These are phyloP conservation scores for Nanger granti DNA, from an alignment of 2,113 vertebrate species.

Conservation along the genomic window DNA sequence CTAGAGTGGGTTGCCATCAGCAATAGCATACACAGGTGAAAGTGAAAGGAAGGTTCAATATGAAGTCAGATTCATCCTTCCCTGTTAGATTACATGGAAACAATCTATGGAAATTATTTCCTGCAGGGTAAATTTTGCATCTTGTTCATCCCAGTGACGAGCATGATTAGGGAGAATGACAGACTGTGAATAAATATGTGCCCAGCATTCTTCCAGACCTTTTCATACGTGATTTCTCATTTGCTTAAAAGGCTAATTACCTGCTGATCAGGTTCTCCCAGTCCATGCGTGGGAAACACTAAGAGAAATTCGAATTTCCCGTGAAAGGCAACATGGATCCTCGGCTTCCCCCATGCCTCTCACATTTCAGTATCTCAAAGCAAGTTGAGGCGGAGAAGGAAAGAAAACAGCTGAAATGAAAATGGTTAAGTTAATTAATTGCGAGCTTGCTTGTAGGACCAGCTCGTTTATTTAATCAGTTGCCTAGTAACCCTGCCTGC, in stretches of 20 bases:
- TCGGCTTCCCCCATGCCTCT: conserved; percentile 24
- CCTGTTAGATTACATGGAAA: background rate
- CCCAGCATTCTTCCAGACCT: background rate
- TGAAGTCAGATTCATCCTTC: background rate
- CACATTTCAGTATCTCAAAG: conserved; percentile 65
- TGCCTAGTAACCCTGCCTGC: conserved; percentile 84
- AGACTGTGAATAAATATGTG: background rate
- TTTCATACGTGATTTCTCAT: background rate
- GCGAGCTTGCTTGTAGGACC: conserved; percentile 81
- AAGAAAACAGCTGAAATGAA: conserved; percentile 78
- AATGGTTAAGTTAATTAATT: conserved; percentile 86
- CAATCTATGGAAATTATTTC: background rate
- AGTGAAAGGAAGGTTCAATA: background rate
- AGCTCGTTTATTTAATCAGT: conserved; percentile 86
- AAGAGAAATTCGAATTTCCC: background rate
- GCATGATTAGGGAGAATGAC: background rate
- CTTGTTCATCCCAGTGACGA: background rate
- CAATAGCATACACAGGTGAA: background rate
- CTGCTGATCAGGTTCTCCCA: background rate
- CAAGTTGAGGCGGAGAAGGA: conserved; percentile 58
- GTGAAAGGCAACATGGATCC: background rate
- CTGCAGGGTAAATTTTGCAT: background rate
- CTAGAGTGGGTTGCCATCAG: no score
- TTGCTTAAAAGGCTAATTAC: background rate
- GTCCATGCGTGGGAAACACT: background rate